Evolutionary conservation across 2,113 vertebrate genomes (phyloP).

Genomic region (Monopterus albus): DNA sequence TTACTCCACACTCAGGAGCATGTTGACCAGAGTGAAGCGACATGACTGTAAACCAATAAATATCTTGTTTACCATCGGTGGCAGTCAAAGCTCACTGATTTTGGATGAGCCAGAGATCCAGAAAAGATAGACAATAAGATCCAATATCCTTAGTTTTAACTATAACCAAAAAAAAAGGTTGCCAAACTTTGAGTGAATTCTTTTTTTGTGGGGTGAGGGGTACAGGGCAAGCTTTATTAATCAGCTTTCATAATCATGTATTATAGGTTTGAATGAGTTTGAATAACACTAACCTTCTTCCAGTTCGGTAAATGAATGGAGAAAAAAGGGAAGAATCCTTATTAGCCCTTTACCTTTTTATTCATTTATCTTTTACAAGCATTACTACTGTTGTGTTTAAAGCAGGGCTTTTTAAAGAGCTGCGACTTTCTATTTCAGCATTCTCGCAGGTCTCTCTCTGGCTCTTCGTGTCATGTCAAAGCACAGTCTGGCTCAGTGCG

Average conservation of each 20-base stretch:
- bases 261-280: slow-evolving; percentile 12
- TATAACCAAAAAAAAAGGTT: neutral
- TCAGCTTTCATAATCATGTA: neutral
- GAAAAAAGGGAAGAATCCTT: neutral
- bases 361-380: neutral
- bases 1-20: neutral
- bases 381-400: accelerated
- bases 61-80: no score
- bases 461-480: no score
- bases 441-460: neutral
- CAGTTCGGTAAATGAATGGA: neutral
- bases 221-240: neutral
- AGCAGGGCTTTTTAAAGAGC: neutral
- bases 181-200: no score
- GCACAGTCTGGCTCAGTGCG: neutral
- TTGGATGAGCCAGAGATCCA: neutral
- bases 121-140: neutral
- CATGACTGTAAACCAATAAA: no score
- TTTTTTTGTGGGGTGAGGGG: no score
- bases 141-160: no score
- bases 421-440: neutral
- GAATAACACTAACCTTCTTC: slow-evolving; percentile 22
- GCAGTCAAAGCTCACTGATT: neutral
- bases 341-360: neutral
- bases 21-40: no score